phyloP scores from a whole-genome alignment of 2,888 invertebrate genomes.

The Amaurobius ferox region DNA sequence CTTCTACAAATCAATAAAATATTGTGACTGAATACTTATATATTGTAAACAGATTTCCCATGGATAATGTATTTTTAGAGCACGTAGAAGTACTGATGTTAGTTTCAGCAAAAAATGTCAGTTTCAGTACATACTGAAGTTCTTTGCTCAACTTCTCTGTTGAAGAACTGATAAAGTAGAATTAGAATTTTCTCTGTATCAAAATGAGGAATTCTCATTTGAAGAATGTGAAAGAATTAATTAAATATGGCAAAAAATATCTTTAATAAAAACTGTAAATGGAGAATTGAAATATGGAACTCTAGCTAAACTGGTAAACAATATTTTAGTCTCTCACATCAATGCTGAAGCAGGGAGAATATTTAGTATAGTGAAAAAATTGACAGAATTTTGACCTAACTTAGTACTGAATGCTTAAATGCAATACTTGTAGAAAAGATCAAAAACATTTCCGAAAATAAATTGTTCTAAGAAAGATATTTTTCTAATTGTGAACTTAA shows the following conservation, averaged over 20 bases:
- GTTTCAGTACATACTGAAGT: neutral
- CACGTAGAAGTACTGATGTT: neutral
- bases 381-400: neutral
- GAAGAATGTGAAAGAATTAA: neutral
- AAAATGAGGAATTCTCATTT: neutral
- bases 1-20: neutral
- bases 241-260: neutral
- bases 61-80: neutral
- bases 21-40: neutral
- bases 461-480: neutral
- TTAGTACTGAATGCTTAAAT: neutral
- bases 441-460: neutral
- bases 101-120: neutral
- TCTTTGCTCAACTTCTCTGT: neutral
- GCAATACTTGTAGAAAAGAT: neutral
- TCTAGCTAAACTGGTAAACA: too few species aligned
- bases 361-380: neutral
- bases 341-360: neutral
- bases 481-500: neutral
- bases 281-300: neutral
- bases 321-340: too few species aligned
- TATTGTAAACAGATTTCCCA: neutral
- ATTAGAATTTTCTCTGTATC: neutral
- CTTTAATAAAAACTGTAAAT: neutral
- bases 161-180: neutral